phyloP scores from a whole-genome alignment of 2,888 invertebrate species.

The Callyntrura sp. region DNA sequence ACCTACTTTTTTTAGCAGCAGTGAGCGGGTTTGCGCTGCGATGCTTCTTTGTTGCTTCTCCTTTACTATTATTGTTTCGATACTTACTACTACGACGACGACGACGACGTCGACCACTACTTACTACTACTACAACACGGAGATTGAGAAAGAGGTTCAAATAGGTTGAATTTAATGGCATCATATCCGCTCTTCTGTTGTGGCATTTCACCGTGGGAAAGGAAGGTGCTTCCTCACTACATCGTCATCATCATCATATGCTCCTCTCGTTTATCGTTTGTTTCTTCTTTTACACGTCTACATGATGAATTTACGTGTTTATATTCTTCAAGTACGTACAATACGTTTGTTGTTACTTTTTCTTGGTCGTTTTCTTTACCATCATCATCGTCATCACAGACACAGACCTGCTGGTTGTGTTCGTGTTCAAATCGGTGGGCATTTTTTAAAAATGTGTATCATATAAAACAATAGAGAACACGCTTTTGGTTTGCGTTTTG shows the following conservation, averaged over 20 bases:
- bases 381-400: neutral
- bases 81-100: neutral
- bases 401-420: no score
- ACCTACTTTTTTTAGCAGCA: conserved; percentile 4
- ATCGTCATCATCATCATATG: conserved; percentile 74
- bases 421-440: no score
- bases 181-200: conserved; percentile 83
- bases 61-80: conserved; percentile 71
- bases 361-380: neutral
- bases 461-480: no score
- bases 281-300: no score
- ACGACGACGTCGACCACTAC: no score
- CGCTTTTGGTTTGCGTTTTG: no score
- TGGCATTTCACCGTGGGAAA: conserved; percentile 84
- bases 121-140: neutral
- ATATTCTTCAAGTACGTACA: no score
- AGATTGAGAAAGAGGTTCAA: conserved; percentile 79
- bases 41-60: conserved; percentile 13
- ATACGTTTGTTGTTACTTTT: no score
- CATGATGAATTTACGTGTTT: no score
- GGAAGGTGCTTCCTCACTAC: conserved; percentile 84
- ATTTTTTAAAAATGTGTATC: no score
- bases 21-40: conserved; percentile 12
- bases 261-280: neutral
- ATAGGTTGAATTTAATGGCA: conserved; percentile 82